Conservation (phyloP, 1,140 invertebrate genomes). For the Pomacea maculata region DNA sequence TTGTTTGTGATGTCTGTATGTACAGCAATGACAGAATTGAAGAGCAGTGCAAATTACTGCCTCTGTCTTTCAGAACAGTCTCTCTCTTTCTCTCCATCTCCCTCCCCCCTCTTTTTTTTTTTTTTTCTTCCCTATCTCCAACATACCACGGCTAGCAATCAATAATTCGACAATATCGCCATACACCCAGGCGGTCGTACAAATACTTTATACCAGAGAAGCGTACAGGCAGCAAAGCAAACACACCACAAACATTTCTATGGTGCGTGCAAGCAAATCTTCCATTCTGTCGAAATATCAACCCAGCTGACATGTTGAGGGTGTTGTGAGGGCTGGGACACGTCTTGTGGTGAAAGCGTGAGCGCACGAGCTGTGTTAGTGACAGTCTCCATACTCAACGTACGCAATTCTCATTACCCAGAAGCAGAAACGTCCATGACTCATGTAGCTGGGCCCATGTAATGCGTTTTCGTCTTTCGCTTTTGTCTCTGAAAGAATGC, state of each 20-base stretch:
- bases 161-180: neutral
- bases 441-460: no score
- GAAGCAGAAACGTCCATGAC: no score
- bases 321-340: neutral
- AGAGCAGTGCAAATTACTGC: neutral
- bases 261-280: neutral
- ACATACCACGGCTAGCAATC: neutral
- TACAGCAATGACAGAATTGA: neutral
- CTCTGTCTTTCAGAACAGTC: constrained; percentile 6
- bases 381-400: neutral
- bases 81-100: constrained; percentile 20
- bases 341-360: neutral
- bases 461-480: no score
- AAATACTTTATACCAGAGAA: neutral
- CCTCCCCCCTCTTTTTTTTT: neutral
- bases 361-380: neutral
- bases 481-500: no score
- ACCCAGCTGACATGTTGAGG: neutral
- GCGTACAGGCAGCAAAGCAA: no score
- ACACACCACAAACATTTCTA: neutral
- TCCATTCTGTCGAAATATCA: neutral
- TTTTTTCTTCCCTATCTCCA: neutral
- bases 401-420: no score
- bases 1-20: neutral
- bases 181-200: neutral